Percentiles rank a stretch among this genome's conserved stretches.
Evolutionary conservation across 1,140 invertebrate species (phyloP).

Genomic region (Carposina sasakii): DNA sequence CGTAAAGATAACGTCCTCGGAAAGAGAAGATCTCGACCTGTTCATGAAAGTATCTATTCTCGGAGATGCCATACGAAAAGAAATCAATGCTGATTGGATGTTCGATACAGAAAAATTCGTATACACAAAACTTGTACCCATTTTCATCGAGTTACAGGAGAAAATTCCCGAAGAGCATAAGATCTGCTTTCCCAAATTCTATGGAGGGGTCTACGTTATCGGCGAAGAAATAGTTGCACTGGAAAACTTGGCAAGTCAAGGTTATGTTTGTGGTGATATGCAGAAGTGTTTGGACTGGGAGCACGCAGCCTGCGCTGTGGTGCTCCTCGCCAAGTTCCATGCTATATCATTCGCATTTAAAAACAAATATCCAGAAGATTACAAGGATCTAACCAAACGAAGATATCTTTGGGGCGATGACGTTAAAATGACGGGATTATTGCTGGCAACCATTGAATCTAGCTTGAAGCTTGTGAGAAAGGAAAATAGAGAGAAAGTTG

Average conservation of each 20-base stretch:
- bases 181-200: slow-evolving; percentile 19
- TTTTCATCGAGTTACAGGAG: slow-evolving; percentile 34
- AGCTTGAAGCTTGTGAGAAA: background rate
- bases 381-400: too few relatives aligned
- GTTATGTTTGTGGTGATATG: slow-evolving; percentile 16
- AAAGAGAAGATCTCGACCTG: slow-evolving; percentile 29
- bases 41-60: slow-evolving; percentile 43
- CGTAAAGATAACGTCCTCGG: slow-evolving; percentile 19
- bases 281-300: slow-evolving; percentile 19
- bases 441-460: background rate
- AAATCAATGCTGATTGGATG: slow-evolving; percentile 18
- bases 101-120: slow-evolving; percentile 36
- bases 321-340: slow-evolving; percentile 25
- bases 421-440: too few relatives aligned
- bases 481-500: slow-evolving; percentile 6
- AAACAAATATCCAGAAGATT: slow-evolving; percentile 19
- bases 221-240: slow-evolving; percentile 21
- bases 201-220: slow-evolving; percentile 6
- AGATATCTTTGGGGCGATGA: background rate
- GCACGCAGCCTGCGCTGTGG: slow-evolving; percentile 16
- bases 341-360: slow-evolving; percentile 23
- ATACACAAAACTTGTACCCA: slow-evolving; percentile 34
- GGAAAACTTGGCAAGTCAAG: slow-evolving; percentile 16
- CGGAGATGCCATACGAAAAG: slow-evolving; percentile 28
- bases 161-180: slow-evolving; percentile 27